Evolutionary conservation across 1,140 invertebrate genomes (phyloP).

Genomic region (Arctopsyche grandis): DNA sequence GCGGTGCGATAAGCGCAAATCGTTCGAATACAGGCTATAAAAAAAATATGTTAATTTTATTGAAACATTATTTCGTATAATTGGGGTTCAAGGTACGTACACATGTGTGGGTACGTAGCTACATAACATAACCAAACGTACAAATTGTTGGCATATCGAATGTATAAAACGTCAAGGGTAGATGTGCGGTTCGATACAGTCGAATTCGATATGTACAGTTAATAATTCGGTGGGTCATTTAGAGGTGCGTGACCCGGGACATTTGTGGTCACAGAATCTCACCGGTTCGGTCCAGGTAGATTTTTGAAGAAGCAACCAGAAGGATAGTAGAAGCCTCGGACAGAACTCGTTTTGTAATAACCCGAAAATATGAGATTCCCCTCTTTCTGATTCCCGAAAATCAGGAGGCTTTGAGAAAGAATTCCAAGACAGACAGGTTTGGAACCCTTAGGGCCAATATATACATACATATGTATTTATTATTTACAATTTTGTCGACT

Average conservation of each 20-base stretch:
- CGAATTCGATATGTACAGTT: background rate
- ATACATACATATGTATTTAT: background rate
- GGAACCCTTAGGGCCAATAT: background rate
- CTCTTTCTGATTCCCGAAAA: background rate
- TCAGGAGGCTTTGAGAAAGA: constrained; percentile 4
- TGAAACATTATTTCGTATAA: constrained; percentile 26
- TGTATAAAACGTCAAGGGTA: background rate
- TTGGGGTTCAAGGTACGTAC: background rate
- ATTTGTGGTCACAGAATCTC: too few relatives aligned
- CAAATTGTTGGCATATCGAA: background rate
- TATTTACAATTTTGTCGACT: background rate
- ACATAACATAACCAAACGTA: background rate
- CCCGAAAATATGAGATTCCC: constrained; percentile 11
- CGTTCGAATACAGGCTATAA: constrained; percentile 21
- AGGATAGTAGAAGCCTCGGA: background rate
- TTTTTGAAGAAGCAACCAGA: background rate
- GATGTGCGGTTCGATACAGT: too few relatives aligned
- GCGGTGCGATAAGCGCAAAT: constrained; percentile 2
- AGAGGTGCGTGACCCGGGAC: background rate
- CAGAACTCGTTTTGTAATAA: constrained; percentile 35
- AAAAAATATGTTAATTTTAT: constrained; percentile 31
- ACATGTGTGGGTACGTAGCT: background rate
- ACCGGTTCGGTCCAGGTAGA: background rate
- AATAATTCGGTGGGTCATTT: background rate
- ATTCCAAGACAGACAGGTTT: constrained; percentile 6